phyloP scores from a whole-genome alignment of 2,888 invertebrate genomes.

The Polietes domitor region DNA sequence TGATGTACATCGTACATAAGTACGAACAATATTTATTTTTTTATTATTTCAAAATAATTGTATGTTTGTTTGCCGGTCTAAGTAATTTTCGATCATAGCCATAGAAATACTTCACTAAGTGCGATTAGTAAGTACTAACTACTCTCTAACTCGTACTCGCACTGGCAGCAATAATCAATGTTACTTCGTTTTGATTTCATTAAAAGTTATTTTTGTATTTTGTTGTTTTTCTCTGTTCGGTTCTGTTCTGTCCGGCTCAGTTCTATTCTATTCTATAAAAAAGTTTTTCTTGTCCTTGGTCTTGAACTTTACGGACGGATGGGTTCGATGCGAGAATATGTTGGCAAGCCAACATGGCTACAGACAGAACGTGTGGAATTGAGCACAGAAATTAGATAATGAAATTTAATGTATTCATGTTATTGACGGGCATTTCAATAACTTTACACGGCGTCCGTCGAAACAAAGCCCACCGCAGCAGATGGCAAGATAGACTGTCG shows the following conservation, averaged over 20 bases:
- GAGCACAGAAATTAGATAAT: constrained; percentile 8
- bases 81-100: not conserved
- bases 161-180: not conserved
- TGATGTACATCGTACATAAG: too few species aligned
- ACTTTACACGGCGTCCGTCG: not conserved
- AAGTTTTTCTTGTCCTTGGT: constrained; percentile 66
- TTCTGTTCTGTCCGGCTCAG: too few species aligned
- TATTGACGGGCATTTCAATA: constrained; percentile 66
- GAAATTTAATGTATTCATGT: constrained; percentile 47
- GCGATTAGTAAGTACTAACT: not conserved
- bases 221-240: too few species aligned
- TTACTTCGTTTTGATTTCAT: not conserved
- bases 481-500: not conserved
- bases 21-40: too few species aligned
- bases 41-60: not conserved
- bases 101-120: not conserved
- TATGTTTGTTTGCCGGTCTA: constrained; percentile 7
- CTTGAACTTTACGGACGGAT: constrained; percentile 68
- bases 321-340: constrained; percentile 42
- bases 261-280: not conserved
- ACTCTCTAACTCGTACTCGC: not conserved
- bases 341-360: not conserved
- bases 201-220: too few species aligned
- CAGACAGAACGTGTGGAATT: not conserved
- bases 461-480: not conserved